Evolutionary conservation across 2,888 invertebrate genomes (phyloP), one percentile per base, ranked within the genome.

Genomic region (Lepidocyrtoides sp.): DNA sequence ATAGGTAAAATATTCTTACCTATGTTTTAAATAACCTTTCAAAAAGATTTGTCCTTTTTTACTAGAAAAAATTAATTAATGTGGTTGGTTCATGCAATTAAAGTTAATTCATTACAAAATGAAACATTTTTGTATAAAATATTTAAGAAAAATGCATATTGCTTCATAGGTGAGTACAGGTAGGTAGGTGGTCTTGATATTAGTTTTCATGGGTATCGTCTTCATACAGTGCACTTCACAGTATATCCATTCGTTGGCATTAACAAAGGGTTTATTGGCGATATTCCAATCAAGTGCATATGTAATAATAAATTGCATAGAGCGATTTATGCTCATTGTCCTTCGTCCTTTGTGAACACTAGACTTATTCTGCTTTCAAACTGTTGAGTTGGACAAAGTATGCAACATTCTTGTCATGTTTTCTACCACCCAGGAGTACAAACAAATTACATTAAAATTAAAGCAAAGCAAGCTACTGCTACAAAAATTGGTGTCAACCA

Each of bases 241-340:
- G 2, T 0, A 12, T 29, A 63, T 63, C 29, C 3, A 63, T 29
- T 14, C 29, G 8, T 29, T 63, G 14, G n/a, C n/a, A 48, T 48
- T 48, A 12, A 12, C 1, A 10, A 69, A 29, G 29, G 26, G 17
- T 17, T 17, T 3, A 36, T 36, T 69, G 66, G 66, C 66, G n/a
- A 1, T 17, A 17, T 0, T 69, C 66, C 66, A 69, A 69, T 69
- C 29, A 63, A 63, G 12, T 26, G 5, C 5, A 60, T n/a, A n/a
- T n/a, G n/a, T n/a, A n/a, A n/a, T n/a, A n/a, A 69, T n/a, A 36
- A 36, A 36, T 36, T 36, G 36, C 3, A 36, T 41, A 41, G 8
- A 41, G n/a, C 69, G 14, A 41, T 20, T 72, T 72, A 72, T 72
- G 10, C 41, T 36, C 69, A 72, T 72, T 36, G 14, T 66, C 69